Base-by-base conservation (phyloP, 2,113 vertebrate species). In the Nothocercus nigrocapillus region DNA sequence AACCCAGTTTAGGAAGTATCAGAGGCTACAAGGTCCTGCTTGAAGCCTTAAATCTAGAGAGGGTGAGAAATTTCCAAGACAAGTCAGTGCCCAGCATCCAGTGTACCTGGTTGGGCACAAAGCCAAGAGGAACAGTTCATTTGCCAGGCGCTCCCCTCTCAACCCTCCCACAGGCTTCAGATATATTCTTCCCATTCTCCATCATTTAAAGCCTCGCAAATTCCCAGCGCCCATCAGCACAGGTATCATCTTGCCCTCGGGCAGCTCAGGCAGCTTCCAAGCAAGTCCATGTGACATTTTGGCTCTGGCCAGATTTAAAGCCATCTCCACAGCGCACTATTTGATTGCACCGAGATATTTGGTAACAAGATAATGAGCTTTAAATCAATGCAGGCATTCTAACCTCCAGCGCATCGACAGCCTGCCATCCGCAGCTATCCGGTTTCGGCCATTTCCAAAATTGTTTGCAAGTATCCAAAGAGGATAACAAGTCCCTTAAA, bases 361-460 rank as follows among this genome's bases (percentile, higher is more conserved):
- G 79, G 96, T 97, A 97, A 96, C 96, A 85, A 96, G 95, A 96
- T 96, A 96, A 96, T 95, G 94, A 97, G 93, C 81, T 86, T 91
- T 90, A 96, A 95, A 96, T 96, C 96, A 97, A 96, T 85, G 94
- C 96, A 82, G 92, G 92, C 97, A 97, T 96, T 95, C 96, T 96
- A 93, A 93, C 74, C 93, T 92, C 84, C 73, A 1, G 75, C 24
- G 79, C 94, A 96, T 69, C 72, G 86, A 82, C 89, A 95, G 95
- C 91, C 96, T 89, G 89, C 94, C 84, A 18, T 79, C 58, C 86
- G 0, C 32, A 4, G 85, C 93, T 94, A 95, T 97, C 96, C 84
- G 36, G 54, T 97, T 97, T 96, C 97, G 95, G 86, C 78, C 80
- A 81, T 95, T 94, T 96, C 96, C 97, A 96, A 94, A 97, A 96